A percentile compares a stretch with the other conserved stretches of the same genome.
Evolutionary conservation across 2,113 vertebrate species (phyloP).

Genomic region (Phaethornis superciliosus): DNA sequence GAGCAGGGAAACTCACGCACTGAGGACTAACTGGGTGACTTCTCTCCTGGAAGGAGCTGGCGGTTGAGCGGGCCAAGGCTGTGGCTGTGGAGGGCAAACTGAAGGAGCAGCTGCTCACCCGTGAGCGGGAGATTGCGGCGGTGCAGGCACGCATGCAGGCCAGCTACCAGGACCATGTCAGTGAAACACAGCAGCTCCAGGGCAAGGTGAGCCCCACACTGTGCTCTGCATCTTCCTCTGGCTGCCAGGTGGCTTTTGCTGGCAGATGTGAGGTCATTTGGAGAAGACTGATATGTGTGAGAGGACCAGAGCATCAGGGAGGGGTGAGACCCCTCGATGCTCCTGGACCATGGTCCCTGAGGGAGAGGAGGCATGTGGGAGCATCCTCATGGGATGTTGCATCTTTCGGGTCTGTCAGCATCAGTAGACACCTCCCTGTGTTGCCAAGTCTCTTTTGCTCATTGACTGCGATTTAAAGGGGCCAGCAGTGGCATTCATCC

Average conservation of each 20-base stretch:
- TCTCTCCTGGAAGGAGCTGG: slow-evolving; percentile 81
- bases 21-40: not conserved
- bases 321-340: rapidly evolving
- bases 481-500: not conserved
- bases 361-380: rapidly evolving
- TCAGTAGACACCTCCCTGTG: not conserved
- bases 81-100: slow-evolving; percentile 81
- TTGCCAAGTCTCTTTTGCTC: not conserved
- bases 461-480: not conserved
- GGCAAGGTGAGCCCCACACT: slow-evolving; percentile 81
- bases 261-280: not conserved
- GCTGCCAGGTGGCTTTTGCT: not conserved
- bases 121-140: slow-evolving; percentile 85
- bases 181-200: slow-evolving; percentile 88
- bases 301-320: not conserved
- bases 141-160: slow-evolving; percentile 93
- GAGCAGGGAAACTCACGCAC: not conserved
- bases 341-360: rapidly evolving
- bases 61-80: slow-evolving; percentile 85
- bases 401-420: not conserved
- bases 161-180: slow-evolving; percentile 89
- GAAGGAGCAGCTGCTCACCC: slow-evolving; percentile 86
- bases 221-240: not conserved
- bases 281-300: not conserved
- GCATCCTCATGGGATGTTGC: not conserved